A percentile compares a stretch with the other conserved stretches of the same genome.
phyloP scores from a whole-genome alignment of 2,888 invertebrate genomes.

The Seira ritae region DNA sequence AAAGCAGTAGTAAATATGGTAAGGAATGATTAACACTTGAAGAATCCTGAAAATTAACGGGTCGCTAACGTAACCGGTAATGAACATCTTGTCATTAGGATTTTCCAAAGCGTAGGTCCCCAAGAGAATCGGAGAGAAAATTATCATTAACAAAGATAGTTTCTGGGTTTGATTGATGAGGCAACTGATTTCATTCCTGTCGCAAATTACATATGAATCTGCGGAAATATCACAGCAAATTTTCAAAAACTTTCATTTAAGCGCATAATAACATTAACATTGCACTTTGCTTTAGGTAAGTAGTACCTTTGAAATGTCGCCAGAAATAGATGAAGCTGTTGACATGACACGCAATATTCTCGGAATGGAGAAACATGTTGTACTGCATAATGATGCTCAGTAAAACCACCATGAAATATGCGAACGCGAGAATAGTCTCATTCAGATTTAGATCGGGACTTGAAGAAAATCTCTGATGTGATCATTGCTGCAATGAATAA shows the following conservation, averaged over 20 bases:
- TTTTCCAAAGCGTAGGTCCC: background rate
- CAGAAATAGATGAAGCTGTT: background rate
- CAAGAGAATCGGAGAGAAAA: too few relatives aligned
- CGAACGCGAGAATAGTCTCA: background rate
- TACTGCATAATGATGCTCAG: background rate
- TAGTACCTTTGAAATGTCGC: background rate
- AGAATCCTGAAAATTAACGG: background rate
- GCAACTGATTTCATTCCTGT: background rate
- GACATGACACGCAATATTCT: background rate
- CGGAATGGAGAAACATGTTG: background rate
- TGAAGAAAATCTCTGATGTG: background rate
- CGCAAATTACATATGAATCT: background rate
- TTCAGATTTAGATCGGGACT: background rate
- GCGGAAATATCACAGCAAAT: background rate
- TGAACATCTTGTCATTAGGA: background rate
- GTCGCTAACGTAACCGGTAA: background rate
- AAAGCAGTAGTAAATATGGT: background rate
- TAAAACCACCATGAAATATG: background rate
- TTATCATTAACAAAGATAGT: too few relatives aligned
- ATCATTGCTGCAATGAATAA: background rate
- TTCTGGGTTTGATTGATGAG: background rate
- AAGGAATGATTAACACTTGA: background rate
- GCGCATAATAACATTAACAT: too few relatives aligned
- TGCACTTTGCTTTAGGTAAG: too few relatives aligned
- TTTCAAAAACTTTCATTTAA: background rate